Percentiles rank a stretch among this genome's conserved stretches.
These are phyloP conservation scores for Neuroterus valhalla DNA, from an alignment of 1,140 invertebrate species.

Conservation along the genomic window DNA sequence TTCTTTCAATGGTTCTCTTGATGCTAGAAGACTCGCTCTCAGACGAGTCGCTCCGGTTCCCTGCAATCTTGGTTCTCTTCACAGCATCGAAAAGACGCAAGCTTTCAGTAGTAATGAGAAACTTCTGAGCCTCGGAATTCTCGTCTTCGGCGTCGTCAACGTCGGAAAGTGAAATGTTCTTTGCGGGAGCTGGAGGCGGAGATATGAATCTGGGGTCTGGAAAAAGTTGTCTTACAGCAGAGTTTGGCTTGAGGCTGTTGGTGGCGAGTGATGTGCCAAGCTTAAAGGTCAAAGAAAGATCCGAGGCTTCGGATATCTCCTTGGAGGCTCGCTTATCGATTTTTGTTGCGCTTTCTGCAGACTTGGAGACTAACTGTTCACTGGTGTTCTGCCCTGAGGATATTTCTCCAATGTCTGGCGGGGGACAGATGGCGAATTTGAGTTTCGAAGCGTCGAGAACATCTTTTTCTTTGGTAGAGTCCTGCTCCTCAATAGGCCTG, in stretches of 20 bases:
- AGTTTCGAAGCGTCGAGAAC: slow-evolving; percentile 40
- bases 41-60: slow-evolving; percentile 66
- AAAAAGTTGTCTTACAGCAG: slow-evolving; percentile 84
- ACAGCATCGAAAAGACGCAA: slow-evolving; percentile 80
- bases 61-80: slow-evolving; percentile 76
- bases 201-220: slow-evolving; percentile 78
- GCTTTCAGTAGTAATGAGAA: slow-evolving; percentile 80
- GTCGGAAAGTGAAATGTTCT: slow-evolving; percentile 40
- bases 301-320: slow-evolving; percentile 69
- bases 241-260: slow-evolving; percentile 81
- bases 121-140: slow-evolving; percentile 68
- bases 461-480: slow-evolving; percentile 47
- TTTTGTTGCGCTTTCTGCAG: slow-evolving; percentile 35
- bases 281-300: slow-evolving; percentile 78
- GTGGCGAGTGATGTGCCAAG: slow-evolving; percentile 77
- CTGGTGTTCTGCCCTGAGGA: neutral
- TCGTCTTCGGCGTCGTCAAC: slow-evolving; percentile 63
- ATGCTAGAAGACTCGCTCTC: slow-evolving; percentile 77
- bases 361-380: slow-evolving; percentile 12
- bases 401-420: slow-evolving; percentile 33
- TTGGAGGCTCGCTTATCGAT: slow-evolving; percentile 42
- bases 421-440: neutral
- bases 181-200: slow-evolving; percentile 76
- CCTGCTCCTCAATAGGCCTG: slow-evolving; percentile 49
- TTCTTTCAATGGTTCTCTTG: slow-evolving; percentile 82